Percentiles rank a stretch among this genome's conserved stretches.
These are phyloP conservation scores for Brachionus rotundiformis DNA, from an alignment of 1,140 invertebrate species.

Conservation along the genomic window DNA sequence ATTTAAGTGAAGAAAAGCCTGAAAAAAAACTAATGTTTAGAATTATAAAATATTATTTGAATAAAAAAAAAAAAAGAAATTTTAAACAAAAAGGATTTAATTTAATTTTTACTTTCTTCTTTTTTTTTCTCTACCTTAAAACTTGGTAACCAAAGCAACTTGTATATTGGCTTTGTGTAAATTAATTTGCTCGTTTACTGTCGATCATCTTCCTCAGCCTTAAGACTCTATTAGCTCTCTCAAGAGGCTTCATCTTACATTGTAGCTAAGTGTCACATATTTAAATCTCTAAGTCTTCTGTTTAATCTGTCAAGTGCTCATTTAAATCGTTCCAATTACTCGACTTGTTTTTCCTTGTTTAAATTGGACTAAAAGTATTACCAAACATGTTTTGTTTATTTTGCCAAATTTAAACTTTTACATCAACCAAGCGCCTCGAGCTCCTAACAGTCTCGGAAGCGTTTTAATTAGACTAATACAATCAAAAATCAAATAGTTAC, in stretches of 20 bases:
- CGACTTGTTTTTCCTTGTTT: background rate
- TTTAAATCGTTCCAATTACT: background rate
- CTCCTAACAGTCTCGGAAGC: background rate
- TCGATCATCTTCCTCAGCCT: background rate
- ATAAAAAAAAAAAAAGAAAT: background rate
- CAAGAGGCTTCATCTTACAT: background rate
- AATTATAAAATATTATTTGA: background rate
- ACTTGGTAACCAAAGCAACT: background rate
- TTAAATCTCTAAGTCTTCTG: background rate
- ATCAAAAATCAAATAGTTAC: background rate
- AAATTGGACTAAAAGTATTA: background rate
- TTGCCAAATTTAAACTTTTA: background rate
- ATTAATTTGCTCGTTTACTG: background rate
- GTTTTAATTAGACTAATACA: background rate
- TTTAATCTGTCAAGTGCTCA: background rate
- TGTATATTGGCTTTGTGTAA: background rate
- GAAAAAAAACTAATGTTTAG: constrained; percentile 5
- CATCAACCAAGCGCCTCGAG: background rate
- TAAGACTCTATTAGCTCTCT: background rate
- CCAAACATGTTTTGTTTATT: background rate
- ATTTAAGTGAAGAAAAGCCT: constrained; percentile 5
- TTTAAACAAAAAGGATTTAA: constrained; percentile 13
- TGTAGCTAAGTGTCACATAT: background rate
- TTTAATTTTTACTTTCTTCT: background rate
- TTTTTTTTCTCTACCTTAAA: background rate